Conservation (phyloP, 1,140 invertebrate species). For the Bradysia coprophila region DNA sequence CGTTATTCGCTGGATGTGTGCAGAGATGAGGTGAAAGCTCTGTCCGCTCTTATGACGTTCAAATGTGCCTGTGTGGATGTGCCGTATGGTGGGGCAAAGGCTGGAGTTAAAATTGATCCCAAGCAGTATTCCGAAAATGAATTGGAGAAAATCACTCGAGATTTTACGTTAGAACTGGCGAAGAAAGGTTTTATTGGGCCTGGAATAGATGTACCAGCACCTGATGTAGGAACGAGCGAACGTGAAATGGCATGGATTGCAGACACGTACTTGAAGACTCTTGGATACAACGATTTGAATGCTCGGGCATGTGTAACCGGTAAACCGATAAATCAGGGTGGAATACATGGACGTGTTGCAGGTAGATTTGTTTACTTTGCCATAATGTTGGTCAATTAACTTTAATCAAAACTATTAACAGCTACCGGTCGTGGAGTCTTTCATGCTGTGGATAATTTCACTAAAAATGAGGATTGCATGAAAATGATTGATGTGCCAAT, state of each 20-base stretch:
- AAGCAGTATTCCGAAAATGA: slow-evolving; percentile 88
- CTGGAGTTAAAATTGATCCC: slow-evolving; percentile 95
- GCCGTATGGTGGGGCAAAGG: slow-evolving; percentile 91
- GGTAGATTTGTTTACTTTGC: no score
- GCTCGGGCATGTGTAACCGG: slow-evolving; percentile 96
- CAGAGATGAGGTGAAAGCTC: slow-evolving; percentile 83
- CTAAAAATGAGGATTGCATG: slow-evolving; percentile 94
- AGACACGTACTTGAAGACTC: slow-evolving; percentile 94
- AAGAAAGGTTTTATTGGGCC: slow-evolving; percentile 99
- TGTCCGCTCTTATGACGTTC: slow-evolving; percentile 99
- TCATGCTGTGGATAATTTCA: slow-evolving; percentile 95
- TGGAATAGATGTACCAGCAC: slow-evolving; percentile 92
- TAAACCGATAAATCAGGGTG: slow-evolving; percentile 85
- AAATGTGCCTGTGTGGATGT: slow-evolving; percentile 89
- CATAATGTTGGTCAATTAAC: no score
- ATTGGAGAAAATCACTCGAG: slow-evolving; percentile 93
- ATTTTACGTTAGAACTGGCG: slow-evolving; percentile 91
- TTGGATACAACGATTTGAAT: slow-evolving; percentile 90
- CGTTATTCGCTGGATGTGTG: slow-evolving; percentile 88
- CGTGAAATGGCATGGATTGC: slow-evolving; percentile 99
- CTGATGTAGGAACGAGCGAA: slow-evolving; percentile 96
- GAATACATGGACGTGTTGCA: slow-evolving; percentile 92
- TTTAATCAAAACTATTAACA: no score
- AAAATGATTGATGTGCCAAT: slow-evolving; percentile 84
- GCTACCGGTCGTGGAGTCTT: slow-evolving; percentile 96